Evolutionary conservation across 1,140 invertebrate species (phyloP), one percentile per base, ranked within the genome.

Genomic region (Drosophila leontia): DNA sequence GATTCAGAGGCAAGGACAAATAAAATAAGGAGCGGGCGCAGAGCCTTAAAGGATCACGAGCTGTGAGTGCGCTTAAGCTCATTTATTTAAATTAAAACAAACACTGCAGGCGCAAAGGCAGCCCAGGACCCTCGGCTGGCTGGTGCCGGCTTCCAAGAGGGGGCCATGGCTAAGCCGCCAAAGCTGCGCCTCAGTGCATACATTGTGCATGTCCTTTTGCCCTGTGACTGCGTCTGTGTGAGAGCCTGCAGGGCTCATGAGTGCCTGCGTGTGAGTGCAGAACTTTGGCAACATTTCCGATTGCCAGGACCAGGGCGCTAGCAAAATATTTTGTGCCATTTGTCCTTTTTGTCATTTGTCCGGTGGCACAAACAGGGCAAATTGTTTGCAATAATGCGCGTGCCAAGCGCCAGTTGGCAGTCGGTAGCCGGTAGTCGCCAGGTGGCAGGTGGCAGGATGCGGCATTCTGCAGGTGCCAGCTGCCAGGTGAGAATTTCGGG

Each of bases 31-130:
- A 72, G 70, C 56, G 48, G 69, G 70, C 68, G 75, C 56, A 74
- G 70, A 58, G 85, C 85, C 86, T 90, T 90, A 86, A 85, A 82
- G 82, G 86, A 86, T 90, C 82, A 91, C 75, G 63, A 76, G 78
- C 78, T 80, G 77, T 70, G 78, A 80, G 78, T 75, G 75, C 75
- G 80, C 88, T 91, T 91, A 91, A 91, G 87, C 87, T 91, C 88
- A 91, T 91, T 91, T 91, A 91, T 91, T 91, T 91, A 91, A 91
- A 91, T 91, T 91, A 91, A 91, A 91, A 88, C 83, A 91, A 91
- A 91, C 88, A 91, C 88, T 88, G 83, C 80, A 78, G 81, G 80
- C 78, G 84, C 64, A 80, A 77, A 83, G 75, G 71, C 74, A 74
- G 70, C 23, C 37, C 68, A 74, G 70, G 70, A 74, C 62, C 79